Evolutionary conservation across 2,888 invertebrate species (phyloP), one percentile per base, ranked within the genome.

Genomic region (Agriotes lineatus): DNA sequence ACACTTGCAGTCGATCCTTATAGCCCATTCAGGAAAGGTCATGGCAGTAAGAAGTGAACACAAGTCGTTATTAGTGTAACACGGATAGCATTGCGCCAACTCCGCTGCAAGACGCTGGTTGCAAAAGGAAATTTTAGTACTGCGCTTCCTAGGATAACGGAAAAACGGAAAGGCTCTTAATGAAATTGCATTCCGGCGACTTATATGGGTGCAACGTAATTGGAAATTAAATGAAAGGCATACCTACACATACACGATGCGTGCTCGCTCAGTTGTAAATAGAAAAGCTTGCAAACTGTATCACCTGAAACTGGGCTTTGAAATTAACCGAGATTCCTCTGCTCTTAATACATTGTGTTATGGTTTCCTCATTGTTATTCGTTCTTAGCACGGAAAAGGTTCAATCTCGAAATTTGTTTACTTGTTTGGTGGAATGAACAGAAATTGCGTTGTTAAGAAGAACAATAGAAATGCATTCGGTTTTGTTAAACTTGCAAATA

Each of bases 141-240:
- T 45, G 1, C 35, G 45, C 50, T 69, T 69, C 61, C 60, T 65
- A 30, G 69, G 64, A 69, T 69, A 64, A 69, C 69, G 64, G 64
- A 69, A 69, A 69, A 64, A 64, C 59, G 48, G 48, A 69, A 63
- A 68, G 58, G 59, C 52, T 54, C 35, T 52, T 54, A 52, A 68
- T 68, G 62, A 63, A 64, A 69, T 61, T 56, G 64, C 69, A 69
- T 69, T 69, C 69, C 60, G 25, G 35, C 10, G 48, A 45, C 69
- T 60, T 69, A 69, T 69, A 69, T 60, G 69, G 69, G 20, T 25
- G 37, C 19, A 56, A 25, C 64, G 64, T 69, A 69, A 69, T 69
- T 69, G 69, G 64, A 69, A 69, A 65, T 65, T 69, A 69, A 64
- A 69, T 69, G 59, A 64, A 60, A 63, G 68, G 30, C 63, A 54